Evolutionary conservation across 1,140 invertebrate genomes (phyloP).

Genomic region (Dreissena polymorpha): DNA sequence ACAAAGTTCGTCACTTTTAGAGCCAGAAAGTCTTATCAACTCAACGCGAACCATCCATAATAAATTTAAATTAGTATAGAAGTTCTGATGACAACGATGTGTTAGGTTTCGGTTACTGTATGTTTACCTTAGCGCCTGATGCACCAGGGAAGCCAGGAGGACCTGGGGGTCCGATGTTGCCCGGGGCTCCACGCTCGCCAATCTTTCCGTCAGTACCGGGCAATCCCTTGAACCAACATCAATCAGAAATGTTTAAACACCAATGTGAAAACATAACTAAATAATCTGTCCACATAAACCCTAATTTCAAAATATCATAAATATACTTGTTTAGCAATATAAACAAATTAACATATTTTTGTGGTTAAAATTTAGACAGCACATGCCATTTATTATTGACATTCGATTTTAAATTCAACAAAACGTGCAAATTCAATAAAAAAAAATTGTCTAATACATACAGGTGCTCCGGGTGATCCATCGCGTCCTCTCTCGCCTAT

Average conservation of each 20-base stretch:
- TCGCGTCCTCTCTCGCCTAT: slow-evolving; percentile 90
- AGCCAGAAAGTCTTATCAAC: no score
- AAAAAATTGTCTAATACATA: slow-evolving; percentile 45
- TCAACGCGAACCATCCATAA: no score
- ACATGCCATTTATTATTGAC: background rate
- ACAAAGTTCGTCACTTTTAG: no score
- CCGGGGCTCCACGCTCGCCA: slow-evolving; percentile 70
- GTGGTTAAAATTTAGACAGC: background rate
- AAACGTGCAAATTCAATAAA: slow-evolving; percentile 1
- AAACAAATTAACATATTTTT: no score
- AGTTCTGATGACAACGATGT: no score
- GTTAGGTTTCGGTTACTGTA: background rate
- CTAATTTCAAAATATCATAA: no score
- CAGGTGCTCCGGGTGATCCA: slow-evolving; percentile 82
- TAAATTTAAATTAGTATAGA: no score
- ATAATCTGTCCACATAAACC: no score
- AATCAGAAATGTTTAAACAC: no score
- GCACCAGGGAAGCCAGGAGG: slow-evolving; percentile 74
- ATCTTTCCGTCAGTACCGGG: slow-evolving; percentile 72
- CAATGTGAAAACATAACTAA: no score
- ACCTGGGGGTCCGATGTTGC: slow-evolving; percentile 73
- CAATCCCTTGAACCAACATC: slow-evolving; percentile 61
- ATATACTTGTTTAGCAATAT: no score
- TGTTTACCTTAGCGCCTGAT: slow-evolving; percentile 71
- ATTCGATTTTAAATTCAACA: background rate